Evolutionary conservation across 2,113 vertebrate genomes (phyloP).

Genomic region (Gnathonemus longibarbis): DNA sequence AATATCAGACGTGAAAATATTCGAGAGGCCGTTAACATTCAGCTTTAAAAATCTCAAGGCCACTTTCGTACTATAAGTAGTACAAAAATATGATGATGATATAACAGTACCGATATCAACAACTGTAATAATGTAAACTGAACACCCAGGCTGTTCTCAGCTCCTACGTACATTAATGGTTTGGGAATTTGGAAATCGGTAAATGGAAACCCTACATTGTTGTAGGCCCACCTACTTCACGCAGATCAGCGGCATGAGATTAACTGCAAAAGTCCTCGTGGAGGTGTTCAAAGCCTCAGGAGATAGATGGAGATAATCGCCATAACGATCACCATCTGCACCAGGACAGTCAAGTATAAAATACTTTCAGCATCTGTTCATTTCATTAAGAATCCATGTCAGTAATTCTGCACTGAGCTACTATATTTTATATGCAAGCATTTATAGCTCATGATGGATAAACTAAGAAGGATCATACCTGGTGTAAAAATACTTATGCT

Average conservation of each 20-base stretch:
- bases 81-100: neutral
- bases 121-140: neutral
- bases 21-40: neutral
- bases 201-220: neutral
- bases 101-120: neutral
- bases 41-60: neutral
- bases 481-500: neutral
- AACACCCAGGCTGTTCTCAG: neutral
- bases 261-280: neutral
- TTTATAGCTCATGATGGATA: neutral
- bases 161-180: neutral
- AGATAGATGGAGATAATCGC: neutral
- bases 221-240: neutral
- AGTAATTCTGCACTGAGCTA: neutral
- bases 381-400: neutral
- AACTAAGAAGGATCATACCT: neutral
- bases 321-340: neutral
- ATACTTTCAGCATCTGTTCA: neutral
- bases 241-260: neutral
- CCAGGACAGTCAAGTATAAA: neutral
- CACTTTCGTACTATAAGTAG: neutral
- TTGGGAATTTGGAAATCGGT: neutral
- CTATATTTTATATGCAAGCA: neutral
- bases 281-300: neutral
- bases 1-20: neutral